Base-by-base conservation (phyloP, 23 tunicate genomes). In the Diplosoma virens region DNA sequence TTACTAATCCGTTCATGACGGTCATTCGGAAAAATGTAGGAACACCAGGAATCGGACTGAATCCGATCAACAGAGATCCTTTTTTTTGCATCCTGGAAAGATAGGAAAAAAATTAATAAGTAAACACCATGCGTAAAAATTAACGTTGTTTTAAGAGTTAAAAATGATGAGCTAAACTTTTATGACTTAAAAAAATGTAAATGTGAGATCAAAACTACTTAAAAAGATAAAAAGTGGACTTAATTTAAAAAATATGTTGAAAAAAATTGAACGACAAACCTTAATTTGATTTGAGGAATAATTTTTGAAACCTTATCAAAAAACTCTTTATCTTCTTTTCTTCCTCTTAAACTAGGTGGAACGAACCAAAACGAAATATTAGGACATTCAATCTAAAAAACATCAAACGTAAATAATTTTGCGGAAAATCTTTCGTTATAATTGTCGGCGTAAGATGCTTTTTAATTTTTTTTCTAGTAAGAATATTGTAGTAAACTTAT, bases 321-420 rank as follows among this genome's bases (percentile, higher is more conserved):
- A 36, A 67, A 81, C 1, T 81, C 73, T 26, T 76, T 58, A 26
- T 67, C 32, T 35, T 68, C 83, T 0, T 76, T 59, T 48, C 34
- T 14, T 20, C 78, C 77, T 25, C 86, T 35, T 58, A 90, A 3
- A 58, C 83, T 84, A 22, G 90, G 86, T 1, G 97, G 90, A 23
- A 90, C 56, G 32, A 32, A 90, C 97, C 97, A 90, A 56, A 90
- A 90, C 5, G 87, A 75, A 5, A 90, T 90, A 48, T 90, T 90
- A 32, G 97, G 69, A 32, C 58, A 81, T 73, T 90, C 86, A 11
- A 72, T 34, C 60, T 72, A 28, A 24, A 47, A n/a, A 46, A 46
- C 52, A 11, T 46, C 52, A 46, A 11, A 46, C 16, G 16, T 46
- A 46, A 16, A 46, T 11, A 46, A n/a, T n/a, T n/a, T n/a, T n/a